phyloP scores from a whole-genome alignment of 2,888 invertebrate genomes.

The Chalcis sispes region DNA sequence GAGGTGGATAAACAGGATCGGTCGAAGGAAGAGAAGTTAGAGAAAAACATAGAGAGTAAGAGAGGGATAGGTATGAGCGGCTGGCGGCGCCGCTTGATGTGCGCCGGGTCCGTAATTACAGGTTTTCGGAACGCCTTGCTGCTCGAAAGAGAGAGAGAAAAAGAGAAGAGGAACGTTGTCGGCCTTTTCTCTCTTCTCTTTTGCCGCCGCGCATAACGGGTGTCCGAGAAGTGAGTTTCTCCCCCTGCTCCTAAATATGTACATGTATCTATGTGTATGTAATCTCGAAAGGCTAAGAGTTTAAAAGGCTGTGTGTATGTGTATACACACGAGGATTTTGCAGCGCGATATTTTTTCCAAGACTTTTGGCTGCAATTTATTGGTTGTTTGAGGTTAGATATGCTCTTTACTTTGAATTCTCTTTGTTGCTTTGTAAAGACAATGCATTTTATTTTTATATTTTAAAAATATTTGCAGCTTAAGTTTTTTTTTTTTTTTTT shows the following conservation, averaged over 20 bases:
- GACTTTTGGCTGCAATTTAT: too few relatives aligned
- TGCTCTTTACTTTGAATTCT: too few relatives aligned
- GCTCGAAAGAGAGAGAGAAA: slow-evolving; percentile 44
- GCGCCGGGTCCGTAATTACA: slow-evolving; percentile 75
- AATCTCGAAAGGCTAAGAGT: background rate
- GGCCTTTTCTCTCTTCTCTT: too few relatives aligned
- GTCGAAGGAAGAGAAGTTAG: slow-evolving; percentile 62
- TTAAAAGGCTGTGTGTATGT: background rate
- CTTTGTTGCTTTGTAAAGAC: too few relatives aligned
- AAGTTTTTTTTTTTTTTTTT: too few relatives aligned
- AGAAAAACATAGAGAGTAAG: slow-evolving; percentile 56
- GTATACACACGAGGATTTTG: too few relatives aligned
- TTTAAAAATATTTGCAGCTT: too few relatives aligned
- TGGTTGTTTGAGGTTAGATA: too few relatives aligned
- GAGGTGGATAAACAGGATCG: slow-evolving; percentile 56
- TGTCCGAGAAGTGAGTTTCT: slow-evolving; percentile 33
- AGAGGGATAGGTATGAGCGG: slow-evolving; percentile 60
- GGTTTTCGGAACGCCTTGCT: slow-evolving; percentile 72
- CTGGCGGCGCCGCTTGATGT: slow-evolving; percentile 75
- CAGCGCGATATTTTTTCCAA: too few relatives aligned
- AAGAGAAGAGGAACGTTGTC: slow-evolving; percentile 23
- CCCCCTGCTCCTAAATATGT: background rate
- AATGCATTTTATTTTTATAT: too few relatives aligned
- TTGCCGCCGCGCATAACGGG: slow-evolving; percentile 44
- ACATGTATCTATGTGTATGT: background rate